Conservation (phyloP, 2,888 invertebrate species). For the Spodoptera littoralis region DNA sequence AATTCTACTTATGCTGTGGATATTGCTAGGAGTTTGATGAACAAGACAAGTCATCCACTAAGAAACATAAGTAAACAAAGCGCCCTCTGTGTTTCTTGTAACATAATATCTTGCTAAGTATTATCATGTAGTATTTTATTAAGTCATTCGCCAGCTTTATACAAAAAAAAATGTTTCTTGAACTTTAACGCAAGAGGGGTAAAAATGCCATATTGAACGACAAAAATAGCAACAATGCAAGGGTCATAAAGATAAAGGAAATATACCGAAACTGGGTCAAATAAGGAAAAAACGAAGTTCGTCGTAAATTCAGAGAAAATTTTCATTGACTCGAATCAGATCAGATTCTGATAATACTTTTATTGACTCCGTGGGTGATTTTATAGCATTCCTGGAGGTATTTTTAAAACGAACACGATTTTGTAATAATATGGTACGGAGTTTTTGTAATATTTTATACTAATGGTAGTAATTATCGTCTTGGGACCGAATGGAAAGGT, state of each 20-base stretch:
- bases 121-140: too few species aligned
- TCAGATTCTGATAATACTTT: slow-evolving; percentile 35
- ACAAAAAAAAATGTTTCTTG: not conserved
- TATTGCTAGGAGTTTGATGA: too few species aligned
- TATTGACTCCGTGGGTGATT: slow-evolving; percentile 22
- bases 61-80: too few species aligned
- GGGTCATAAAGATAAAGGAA: slow-evolving; percentile 17
- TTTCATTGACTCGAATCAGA: slow-evolving; percentile 13
- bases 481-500: not conserved
- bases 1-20: too few species aligned
- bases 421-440: slow-evolving; percentile 20
- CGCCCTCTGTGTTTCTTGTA: too few species aligned
- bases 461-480: not conserved
- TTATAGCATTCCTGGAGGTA: slow-evolving; percentile 1
- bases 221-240: slow-evolving; percentile 14
- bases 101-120: too few species aligned
- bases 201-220: slow-evolving; percentile 2
- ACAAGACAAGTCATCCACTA: too few species aligned
- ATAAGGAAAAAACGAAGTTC: slow-evolving; percentile 8
- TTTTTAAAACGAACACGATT: slow-evolving; percentile 11
- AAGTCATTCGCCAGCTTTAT: too few species aligned
- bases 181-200: not conserved
- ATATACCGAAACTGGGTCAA: slow-evolving; percentile 10
- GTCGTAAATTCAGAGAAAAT: slow-evolving; percentile 15
- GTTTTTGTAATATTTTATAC: slow-evolving; percentile 10